phyloP scores from a whole-genome alignment of 2,113 vertebrate genomes.

The Phylloscopus whistleri region DNA sequence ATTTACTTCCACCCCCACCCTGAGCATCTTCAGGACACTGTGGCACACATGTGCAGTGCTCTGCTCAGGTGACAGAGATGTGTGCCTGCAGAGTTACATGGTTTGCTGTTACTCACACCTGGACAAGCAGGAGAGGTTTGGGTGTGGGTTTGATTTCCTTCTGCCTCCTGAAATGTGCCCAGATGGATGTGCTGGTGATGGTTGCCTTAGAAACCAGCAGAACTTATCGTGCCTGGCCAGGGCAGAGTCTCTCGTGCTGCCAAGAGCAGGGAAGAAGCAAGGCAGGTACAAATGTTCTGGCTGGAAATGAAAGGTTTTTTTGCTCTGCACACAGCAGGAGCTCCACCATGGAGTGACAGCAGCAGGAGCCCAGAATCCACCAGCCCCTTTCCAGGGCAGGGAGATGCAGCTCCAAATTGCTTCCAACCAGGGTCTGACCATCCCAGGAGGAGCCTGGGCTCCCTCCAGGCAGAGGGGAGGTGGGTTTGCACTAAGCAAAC shows the following conservation, averaged over 20 bases:
- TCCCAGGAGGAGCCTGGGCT: background rate
- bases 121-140: background rate
- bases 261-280: background rate
- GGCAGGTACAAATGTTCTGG: background rate
- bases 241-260: background rate
- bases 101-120: background rate
- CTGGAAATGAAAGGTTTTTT: background rate
- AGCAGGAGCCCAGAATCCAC: background rate
- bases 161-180: background rate
- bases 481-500: background rate
- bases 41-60: accelerated
- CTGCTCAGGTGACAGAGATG: background rate
- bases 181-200: background rate
- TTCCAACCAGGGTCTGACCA: background rate
- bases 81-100: accelerated
- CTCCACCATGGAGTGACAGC: background rate
- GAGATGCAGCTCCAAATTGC: background rate
- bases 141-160: background rate
- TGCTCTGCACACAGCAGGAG: background rate
- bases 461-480: background rate
- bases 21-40: background rate
- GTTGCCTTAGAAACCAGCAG: slow-evolving; percentile 64
- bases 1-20: background rate
- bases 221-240: background rate
- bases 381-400: background rate